Evolutionary conservation across 2,888 invertebrate genomes (phyloP).

Genomic region (Amphimallon solstitiale): DNA sequence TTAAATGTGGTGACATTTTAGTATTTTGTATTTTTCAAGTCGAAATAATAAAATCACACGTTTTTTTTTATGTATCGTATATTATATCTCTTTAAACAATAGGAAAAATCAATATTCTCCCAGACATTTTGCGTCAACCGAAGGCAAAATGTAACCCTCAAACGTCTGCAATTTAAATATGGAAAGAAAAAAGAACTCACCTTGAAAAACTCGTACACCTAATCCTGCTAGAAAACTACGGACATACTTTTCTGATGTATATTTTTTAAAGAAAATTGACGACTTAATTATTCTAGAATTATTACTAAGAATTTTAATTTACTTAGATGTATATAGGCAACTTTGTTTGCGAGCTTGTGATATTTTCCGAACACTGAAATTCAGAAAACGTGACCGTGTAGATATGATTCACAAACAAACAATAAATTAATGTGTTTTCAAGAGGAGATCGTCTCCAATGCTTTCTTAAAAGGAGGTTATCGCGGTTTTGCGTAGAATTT

Average conservation of each 20-base stretch:
- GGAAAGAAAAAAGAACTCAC: conserved; percentile 2
- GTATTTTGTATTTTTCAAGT: too few relatives aligned
- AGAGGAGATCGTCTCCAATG: too few relatives aligned
- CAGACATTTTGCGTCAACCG: background rate
- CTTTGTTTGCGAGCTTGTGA: conserved; percentile 3
- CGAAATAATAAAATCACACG: too few relatives aligned
- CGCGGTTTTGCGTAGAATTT: too few relatives aligned
- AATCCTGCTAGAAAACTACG: conserved; percentile 29
- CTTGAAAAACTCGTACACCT: background rate
- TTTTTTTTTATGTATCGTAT: too few relatives aligned
- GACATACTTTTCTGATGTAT: conserved; percentile 6
- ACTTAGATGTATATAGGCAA: conserved; percentile 22
- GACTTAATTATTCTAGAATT: too few relatives aligned
- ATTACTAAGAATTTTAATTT: too few relatives aligned
- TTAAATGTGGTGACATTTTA: too few relatives aligned
- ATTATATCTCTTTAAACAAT: conserved; percentile 16
- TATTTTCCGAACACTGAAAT: background rate
- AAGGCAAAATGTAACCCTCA: too few relatives aligned
- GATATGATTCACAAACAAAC: background rate
- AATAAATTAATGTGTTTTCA: too few relatives aligned
- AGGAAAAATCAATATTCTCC: conserved; percentile 21
- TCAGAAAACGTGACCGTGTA: background rate
- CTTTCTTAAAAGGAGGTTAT: too few relatives aligned
- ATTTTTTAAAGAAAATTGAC: background rate
- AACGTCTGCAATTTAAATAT: background rate